Conservation (phyloP, 2,888 invertebrate genomes). For the Neocrepidodera transversa region DNA sequence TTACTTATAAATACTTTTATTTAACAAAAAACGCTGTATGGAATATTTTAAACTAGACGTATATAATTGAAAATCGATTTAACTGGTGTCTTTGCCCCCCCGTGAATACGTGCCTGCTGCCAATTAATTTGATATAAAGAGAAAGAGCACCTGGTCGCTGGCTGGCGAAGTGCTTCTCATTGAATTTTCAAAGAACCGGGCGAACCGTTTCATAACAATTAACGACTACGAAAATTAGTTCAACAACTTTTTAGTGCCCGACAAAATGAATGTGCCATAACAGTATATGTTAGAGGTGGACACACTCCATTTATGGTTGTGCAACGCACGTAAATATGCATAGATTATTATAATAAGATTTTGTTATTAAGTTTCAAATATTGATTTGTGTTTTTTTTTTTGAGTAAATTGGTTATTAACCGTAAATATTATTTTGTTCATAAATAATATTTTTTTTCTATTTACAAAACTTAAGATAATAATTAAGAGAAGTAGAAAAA, state of each 20-base stretch:
- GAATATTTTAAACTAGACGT: too few species aligned
- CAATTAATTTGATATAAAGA: constrained; percentile 13
- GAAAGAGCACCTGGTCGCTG: constrained; percentile 14
- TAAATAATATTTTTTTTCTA: too few species aligned
- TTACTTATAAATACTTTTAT: too few species aligned
- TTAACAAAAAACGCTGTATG: too few species aligned
- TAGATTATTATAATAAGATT: not conserved
- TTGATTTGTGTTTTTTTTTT: too few species aligned
- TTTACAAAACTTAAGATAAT: too few species aligned
- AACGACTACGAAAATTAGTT: constrained; percentile 29
- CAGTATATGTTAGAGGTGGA: constrained; percentile 16
- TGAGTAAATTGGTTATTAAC: too few species aligned
- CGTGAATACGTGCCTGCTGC: constrained; percentile 4
- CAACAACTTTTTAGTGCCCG: constrained; percentile 28
- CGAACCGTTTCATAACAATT: constrained; percentile 30
- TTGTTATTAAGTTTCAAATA: too few species aligned
- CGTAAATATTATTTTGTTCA: too few species aligned
- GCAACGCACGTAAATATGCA: not conserved
- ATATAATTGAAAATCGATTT: too few species aligned
- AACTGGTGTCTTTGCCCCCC: not conserved
- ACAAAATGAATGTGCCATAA: constrained; percentile 18
- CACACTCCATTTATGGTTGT: not conserved
- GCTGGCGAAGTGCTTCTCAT: constrained; percentile 13
- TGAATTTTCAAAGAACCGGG: constrained; percentile 21
- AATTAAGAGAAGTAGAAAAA: too few species aligned